phyloP scores from a whole-genome alignment of 2,888 invertebrate genomes.

The Craniophora ligustri region DNA sequence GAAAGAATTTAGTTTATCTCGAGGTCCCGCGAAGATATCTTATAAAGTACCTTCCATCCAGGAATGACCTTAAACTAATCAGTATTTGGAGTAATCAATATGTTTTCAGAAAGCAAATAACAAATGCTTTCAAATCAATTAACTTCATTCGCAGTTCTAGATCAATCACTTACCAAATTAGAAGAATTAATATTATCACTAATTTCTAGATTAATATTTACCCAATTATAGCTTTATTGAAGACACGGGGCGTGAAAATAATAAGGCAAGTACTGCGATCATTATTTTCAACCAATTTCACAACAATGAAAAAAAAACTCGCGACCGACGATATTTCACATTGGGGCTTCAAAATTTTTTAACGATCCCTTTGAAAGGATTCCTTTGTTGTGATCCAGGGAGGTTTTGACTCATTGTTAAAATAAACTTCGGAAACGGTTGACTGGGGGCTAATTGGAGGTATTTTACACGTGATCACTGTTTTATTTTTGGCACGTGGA shows the following conservation, averaged over 20 bases:
- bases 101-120: no score
- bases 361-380: not conserved
- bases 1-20: no score
- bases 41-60: no score
- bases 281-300: not conserved
- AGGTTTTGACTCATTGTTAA: conserved; percentile 7
- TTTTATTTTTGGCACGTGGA: conserved; percentile 17
- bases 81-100: no score
- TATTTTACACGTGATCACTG: conserved; percentile 20
- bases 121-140: no score
- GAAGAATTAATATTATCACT: no score
- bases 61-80: no score
- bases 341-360: not conserved
- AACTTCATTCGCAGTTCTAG: no score
- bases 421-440: not conserved
- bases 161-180: no score
- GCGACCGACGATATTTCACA: not conserved
- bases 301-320: not conserved
- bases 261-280: no score
- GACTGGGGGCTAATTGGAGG: conserved; percentile 7
- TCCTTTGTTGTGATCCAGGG: conserved; percentile 8
- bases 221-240: not conserved
- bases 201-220: no score
- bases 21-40: no score
- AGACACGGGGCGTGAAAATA: not conserved